Evolutionary conservation across 2,888 invertebrate species (phyloP), one percentile per base, ranked within the genome.

Genomic region (Tinea pellionella): DNA sequence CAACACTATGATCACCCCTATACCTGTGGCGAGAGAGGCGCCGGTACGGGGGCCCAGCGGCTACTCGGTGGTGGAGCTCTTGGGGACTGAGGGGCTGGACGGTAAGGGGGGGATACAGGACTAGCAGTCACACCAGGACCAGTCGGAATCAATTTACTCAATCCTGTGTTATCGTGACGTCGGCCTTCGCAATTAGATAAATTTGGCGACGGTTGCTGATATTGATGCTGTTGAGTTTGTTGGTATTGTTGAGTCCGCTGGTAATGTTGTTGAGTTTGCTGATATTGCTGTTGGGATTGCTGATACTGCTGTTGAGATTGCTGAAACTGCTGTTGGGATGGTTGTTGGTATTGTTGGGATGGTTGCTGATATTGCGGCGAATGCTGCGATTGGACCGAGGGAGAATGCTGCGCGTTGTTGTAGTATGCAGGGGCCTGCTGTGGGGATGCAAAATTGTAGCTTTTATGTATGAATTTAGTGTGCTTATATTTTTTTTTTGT

Each of bases 21-120:
- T 86, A 86, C 87, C 86, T 87, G 86, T 63, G 86, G 86, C 68
- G 87, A 86, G 67, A 76, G 75, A 65, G 85, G 85, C 65, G 83
- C 80, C 66, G 81, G 79, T 63, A 87, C 88, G 43, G 87, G 86
- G 64, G 83, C 85, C 88, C 88, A 88, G 67, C 88, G 87, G 70
- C 69, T 77, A 72, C 72, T 77, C 66, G 74, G 80, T 78, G 77
- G 73, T 72, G 81, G 83, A 65, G 77, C 75, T n/a, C 57, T 30
- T 41, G 80, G 80, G 64, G 85, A 80, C 57, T 72, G 69, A 24
- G 82, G 83, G 61, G 78, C 80, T 65, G 72, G 78, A 61, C 75
- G 77, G 68, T 74, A 74, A 59, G 78, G 70, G 53, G 69, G 67
- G 19, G 57, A 41, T 24, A 67, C 67, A 16, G 78, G 70, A 61